Percentiles rank a stretch among this genome's conserved stretches.
These are phyloP conservation scores for Ametastegia equiseti DNA, from an alignment of 2,888 invertebrate genomes.

Conservation along the genomic window DNA sequence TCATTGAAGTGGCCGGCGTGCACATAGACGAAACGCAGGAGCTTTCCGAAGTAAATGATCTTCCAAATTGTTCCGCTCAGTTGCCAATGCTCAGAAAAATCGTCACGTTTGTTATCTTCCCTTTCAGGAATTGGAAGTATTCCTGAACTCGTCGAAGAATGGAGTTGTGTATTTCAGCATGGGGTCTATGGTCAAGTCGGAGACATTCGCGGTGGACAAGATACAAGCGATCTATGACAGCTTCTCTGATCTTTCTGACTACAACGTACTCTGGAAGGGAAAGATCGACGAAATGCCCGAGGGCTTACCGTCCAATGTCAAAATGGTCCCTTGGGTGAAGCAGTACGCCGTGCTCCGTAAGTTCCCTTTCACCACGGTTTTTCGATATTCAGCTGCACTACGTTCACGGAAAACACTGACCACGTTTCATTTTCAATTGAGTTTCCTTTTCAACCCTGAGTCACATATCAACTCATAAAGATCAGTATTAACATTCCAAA, in stretches of 20 bases:
- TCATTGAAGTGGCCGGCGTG: slow-evolving; percentile 77
- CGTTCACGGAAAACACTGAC: too few species aligned
- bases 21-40: slow-evolving; percentile 60
- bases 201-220: slow-evolving; percentile 61
- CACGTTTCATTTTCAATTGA: too few species aligned
- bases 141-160: slow-evolving; percentile 65
- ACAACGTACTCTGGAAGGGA: slow-evolving; percentile 28
- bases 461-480: too few species aligned
- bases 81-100: too few species aligned
- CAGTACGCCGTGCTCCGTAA: slow-evolving; percentile 31
- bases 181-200: slow-evolving; percentile 71
- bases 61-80: background rate
- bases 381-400: too few species aligned
- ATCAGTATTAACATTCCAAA: too few species aligned
- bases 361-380: too few species aligned
- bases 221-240: slow-evolving; percentile 6
- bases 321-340: slow-evolving; percentile 22
- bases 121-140: slow-evolving; percentile 67
- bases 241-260: background rate
- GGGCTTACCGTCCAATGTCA: slow-evolving; percentile 38
- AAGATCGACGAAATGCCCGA: slow-evolving; percentile 38
- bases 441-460: too few species aligned
- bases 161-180: slow-evolving; percentile 71
- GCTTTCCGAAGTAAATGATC: slow-evolving; percentile 12
- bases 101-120: background rate